Evolutionary conservation across 1,140 invertebrate genomes (phyloP).

Genomic region (Sweltsa coloradensis): DNA sequence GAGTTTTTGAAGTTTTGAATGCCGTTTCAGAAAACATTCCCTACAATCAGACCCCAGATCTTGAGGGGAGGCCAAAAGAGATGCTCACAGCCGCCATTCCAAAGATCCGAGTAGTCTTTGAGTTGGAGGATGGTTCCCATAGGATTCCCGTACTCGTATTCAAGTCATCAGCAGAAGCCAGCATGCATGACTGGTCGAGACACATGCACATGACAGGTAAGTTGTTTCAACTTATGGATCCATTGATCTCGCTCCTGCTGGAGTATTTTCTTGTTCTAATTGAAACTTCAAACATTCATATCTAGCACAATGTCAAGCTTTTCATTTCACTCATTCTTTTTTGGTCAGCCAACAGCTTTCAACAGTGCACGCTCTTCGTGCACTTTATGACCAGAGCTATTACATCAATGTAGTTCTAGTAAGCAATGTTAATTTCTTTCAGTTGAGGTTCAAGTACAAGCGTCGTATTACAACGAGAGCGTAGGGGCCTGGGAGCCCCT

Average conservation of each 20-base stretch:
- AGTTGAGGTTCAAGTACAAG: slow-evolving; percentile 46
- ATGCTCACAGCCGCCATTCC: slow-evolving; percentile 36
- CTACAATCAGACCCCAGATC: slow-evolving; percentile 6
- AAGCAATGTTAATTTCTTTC: slow-evolving; percentile 3
- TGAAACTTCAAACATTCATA: no score
- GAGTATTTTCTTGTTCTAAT: no score
- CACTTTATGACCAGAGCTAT: no score
- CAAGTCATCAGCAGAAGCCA: slow-evolving; percentile 39
- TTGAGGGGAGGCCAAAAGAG: slow-evolving; percentile 26
- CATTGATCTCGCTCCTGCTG: no score
- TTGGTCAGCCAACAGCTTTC: no score
- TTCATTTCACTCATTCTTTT: no score
- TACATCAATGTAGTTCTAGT: no score
- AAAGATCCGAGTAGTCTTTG: slow-evolving; percentile 41
- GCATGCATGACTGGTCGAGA: slow-evolving; percentile 52
- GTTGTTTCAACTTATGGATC: no score
- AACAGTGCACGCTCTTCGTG: no score
- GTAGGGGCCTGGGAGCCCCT: slow-evolving; percentile 66
- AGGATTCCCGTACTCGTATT: slow-evolving; percentile 34
- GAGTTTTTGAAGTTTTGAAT: not conserved
- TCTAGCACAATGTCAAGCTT: no score
- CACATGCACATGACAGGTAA: slow-evolving; percentile 30
- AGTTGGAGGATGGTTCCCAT: slow-evolving; percentile 37
- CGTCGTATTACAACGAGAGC: slow-evolving; percentile 62
- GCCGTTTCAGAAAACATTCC: slow-evolving; percentile 5